phyloP scores from a whole-genome alignment of 2,888 invertebrate species.

The Callyntrura sp. region DNA sequence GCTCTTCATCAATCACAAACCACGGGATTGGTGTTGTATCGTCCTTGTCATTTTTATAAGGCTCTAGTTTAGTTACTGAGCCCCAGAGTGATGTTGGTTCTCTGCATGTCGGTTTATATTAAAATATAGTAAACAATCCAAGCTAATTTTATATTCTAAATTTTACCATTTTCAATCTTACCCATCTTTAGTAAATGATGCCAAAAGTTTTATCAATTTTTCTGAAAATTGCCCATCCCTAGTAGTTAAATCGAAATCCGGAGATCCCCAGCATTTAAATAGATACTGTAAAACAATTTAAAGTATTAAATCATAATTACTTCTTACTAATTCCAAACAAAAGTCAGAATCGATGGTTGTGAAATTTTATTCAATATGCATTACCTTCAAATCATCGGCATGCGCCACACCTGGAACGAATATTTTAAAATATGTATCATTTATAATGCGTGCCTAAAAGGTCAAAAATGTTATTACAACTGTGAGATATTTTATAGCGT shows the following conservation, averaged over 20 bases:
- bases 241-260: conserved; percentile 59
- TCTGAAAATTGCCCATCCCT: conserved; percentile 79
- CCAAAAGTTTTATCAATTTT: conserved; percentile 77
- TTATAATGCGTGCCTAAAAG: background rate
- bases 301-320: conserved; percentile 64
- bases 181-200: conserved; percentile 81
- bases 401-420: conserved; percentile 74
- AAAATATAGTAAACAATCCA: too few relatives aligned
- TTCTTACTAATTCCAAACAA: background rate
- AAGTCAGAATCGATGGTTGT: background rate
- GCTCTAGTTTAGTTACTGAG: conserved; percentile 70
- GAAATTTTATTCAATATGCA: background rate
- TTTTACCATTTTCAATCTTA: conserved; percentile 50
- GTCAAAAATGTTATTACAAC: background rate
- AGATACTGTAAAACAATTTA: conserved; percentile 19
- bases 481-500: too few relatives aligned
- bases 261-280: conserved; percentile 56
- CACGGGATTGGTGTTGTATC: conserved; percentile 77
- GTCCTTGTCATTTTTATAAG: conserved; percentile 73
- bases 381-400: conserved; percentile 80
- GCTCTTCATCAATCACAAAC: conserved; percentile 69
- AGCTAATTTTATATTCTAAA: background rate
- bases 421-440: background rate
- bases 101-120: too few relatives aligned
- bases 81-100: conserved; percentile 78